Evolutionary conservation across 1,140 invertebrate species (phyloP).

Genomic region (Drosophila melanogaster): DNA sequence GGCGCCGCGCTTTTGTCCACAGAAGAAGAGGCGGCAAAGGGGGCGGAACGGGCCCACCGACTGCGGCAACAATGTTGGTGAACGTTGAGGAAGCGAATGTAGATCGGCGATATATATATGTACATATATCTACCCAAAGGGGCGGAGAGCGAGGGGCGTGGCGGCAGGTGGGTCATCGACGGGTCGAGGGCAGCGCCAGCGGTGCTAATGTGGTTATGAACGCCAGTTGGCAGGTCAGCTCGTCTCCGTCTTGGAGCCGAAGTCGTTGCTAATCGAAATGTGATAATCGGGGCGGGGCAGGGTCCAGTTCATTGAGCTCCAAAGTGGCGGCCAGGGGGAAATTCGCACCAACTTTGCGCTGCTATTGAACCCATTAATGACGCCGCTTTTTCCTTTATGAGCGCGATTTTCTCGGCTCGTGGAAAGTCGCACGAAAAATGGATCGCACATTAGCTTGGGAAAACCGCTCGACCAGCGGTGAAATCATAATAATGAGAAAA

Average conservation of each 20-base stretch:
- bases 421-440: conserved; percentile 53
- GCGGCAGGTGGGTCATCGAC: conserved; percentile 31
- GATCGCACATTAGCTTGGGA: conserved; percentile 27
- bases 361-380: conserved; percentile 79
- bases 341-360: conserved; percentile 55
- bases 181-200: conserved; percentile 70
- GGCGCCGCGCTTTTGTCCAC: conserved; percentile 64
- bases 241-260: conserved; percentile 16
- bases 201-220: conserved; percentile 79
- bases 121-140: neutral
- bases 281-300: conserved; percentile 67
- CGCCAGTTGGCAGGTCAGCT: conserved; percentile 61
- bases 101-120: conserved; percentile 46
- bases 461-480: conserved; percentile 6
- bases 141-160: neutral
- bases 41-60: conserved; percentile 52
- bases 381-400: conserved; percentile 30
- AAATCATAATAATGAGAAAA: conserved; percentile 17
- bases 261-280: conserved; percentile 65
- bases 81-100: conserved; percentile 68
- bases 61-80: conserved; percentile 57
- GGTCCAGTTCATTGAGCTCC: conserved; percentile 53
- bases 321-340: conserved; percentile 7
- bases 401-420: conserved; percentile 41
- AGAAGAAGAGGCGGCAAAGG: conserved; percentile 49